These are phyloP conservation scores for Willowsia nigromaculata DNA, from an alignment of 2,888 invertebrate genomes.

Conservation along the genomic window DNA sequence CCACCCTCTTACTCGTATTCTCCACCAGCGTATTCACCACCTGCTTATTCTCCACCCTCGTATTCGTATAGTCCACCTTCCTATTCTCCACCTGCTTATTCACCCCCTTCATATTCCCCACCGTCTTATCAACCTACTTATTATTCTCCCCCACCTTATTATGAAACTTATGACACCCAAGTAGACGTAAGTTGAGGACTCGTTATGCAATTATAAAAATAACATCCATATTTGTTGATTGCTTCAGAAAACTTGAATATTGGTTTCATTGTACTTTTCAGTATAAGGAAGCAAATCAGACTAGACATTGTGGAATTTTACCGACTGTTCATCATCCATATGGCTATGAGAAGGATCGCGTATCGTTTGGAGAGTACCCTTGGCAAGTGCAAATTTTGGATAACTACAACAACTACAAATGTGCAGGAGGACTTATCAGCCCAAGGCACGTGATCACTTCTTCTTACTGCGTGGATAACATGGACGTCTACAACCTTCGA, in stretches of 20 bases:
- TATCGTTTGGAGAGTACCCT: slow-evolving; percentile 77
- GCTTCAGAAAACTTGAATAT: neutral
- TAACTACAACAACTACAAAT: slow-evolving; percentile 76
- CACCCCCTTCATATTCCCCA: slow-evolving; percentile 55
- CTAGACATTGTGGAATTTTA: slow-evolving; percentile 76
- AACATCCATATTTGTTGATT: neutral
- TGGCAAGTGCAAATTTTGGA: slow-evolving; percentile 78
- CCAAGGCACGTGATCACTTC: slow-evolving; percentile 78
- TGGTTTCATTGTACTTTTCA: slow-evolving; percentile 42
- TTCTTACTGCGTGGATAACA: slow-evolving; percentile 73
- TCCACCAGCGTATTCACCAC: slow-evolving; percentile 49
- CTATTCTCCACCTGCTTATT: slow-evolving; percentile 71
- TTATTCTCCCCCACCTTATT: slow-evolving; percentile 71
- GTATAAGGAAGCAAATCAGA: slow-evolving; percentile 77
- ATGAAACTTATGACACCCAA: slow-evolving; percentile 76
- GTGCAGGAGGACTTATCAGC: slow-evolving; percentile 76
- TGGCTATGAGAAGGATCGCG: slow-evolving; percentile 75
- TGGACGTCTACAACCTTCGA: slow-evolving; percentile 69
- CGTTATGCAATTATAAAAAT: neutral
- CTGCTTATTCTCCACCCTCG: slow-evolving; percentile 37
- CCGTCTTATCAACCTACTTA: slow-evolving; percentile 62
- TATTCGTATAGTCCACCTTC: slow-evolving; percentile 62
- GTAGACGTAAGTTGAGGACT: slow-evolving; percentile 72
- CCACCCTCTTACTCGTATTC: slow-evolving; percentile 69
- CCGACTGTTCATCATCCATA: slow-evolving; percentile 77